Evolutionary conservation across 2,113 vertebrate genomes (phyloP), one percentile per base, ranked within the genome.

Genomic region (Bothrops jararaca): DNA sequence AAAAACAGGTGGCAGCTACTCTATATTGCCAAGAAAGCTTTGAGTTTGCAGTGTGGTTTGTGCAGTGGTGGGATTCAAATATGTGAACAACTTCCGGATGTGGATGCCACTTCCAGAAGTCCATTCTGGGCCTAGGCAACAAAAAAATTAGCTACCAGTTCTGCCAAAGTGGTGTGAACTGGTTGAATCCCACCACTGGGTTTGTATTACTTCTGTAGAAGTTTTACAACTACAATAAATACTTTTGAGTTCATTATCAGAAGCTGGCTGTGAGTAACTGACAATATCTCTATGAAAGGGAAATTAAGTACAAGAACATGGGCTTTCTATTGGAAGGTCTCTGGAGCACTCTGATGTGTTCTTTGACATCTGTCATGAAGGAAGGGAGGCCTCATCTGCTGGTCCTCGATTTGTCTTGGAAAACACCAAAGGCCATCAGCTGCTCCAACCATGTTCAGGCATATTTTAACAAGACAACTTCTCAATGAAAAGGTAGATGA

Each of bases 241-340:
- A 24, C 22, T 58, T 58, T 58, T 58, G 22, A 24, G 22, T 58
- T 58, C 56, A 58, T 58, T 58, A 58, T 58, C 56, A 58, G 56
- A 58, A 58, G 56, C 7, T 58, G 22, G 22, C 56, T 24, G 7
- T 24, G 22, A 23, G 22, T 58, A 58, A 58, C 20, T 58, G 56
- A 24, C 22, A 58, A 58, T 99, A 98, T 99, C 98, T 98, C 98
- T 97, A 98, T 97, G 98, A 98, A 98, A 98, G 96, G 95, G 93
- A 98, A 98, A 98, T 97, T 97, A 97, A 98, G 98, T 98, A 97
- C 96, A 98, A 98, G 97, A 97, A 58, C 95, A 95, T 91, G 97
- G 93, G 94, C 96, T 94, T 97, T 97, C 97, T 95, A 90, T 92
- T 29, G 2, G 52, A 34, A 26, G 39, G 95, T 96, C 95, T 96